These are phyloP conservation scores for Tachyglossus aculeatus DNA, from an alignment of 2,797 vertebrate genomes.

Conservation along the genomic window DNA sequence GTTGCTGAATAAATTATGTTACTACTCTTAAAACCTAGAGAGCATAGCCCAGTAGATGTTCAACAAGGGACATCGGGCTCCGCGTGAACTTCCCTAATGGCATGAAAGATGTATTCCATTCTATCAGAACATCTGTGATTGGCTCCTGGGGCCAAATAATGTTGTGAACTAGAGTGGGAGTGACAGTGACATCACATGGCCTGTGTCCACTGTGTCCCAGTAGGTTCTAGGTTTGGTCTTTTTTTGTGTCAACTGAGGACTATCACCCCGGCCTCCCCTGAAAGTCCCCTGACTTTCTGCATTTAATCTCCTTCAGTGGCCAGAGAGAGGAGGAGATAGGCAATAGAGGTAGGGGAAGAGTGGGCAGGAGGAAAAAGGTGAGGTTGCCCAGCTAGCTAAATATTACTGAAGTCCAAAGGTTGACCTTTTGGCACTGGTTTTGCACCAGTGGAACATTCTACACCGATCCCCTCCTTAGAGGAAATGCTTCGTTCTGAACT, in stretches of 20 bases:
- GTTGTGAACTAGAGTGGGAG: no score
- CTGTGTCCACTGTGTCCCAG: background rate
- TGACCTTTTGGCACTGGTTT: slow-evolving; percentile 45
- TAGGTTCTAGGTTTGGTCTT: background rate
- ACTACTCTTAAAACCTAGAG: no score
- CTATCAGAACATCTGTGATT: no score
- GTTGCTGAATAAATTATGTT: no score
- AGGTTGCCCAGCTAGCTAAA: background rate
- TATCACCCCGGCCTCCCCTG: no score
- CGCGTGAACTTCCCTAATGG: no score
- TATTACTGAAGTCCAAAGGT: slow-evolving; percentile 35
- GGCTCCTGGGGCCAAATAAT: no score
- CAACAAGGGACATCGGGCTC: no score
- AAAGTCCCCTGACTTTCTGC: no score
- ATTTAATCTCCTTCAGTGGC: background rate
- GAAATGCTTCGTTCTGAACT: slow-evolving; percentile 53
- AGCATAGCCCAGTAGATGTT: no score
- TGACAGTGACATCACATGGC: no score
- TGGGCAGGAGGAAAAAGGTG: background rate
- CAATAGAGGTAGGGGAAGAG: background rate
- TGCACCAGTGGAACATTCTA: slow-evolving; percentile 39
- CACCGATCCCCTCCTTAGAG: slow-evolving; percentile 32
- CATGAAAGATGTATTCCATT: no score
- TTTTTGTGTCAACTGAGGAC: background rate
- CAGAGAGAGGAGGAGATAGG: slow-evolving; percentile 4